These are phyloP conservation scores for Mesochorus sp. DNA, from an alignment of 2,888 invertebrate species.

Conservation along the genomic window DNA sequence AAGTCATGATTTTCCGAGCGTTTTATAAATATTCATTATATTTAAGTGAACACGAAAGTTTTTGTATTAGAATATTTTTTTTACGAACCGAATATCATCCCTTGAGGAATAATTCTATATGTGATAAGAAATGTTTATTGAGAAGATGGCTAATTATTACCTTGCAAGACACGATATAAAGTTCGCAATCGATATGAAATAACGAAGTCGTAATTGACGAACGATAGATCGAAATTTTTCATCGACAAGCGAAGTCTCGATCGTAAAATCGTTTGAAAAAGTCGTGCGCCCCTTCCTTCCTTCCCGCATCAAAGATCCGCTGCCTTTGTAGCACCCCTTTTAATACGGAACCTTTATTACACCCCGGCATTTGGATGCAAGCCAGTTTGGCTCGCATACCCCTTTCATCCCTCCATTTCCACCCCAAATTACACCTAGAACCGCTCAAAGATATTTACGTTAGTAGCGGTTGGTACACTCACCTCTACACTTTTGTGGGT, in stretches of 20 bases:
- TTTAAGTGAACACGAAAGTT: no score
- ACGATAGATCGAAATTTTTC: constrained; percentile 21
- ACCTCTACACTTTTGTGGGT: constrained; percentile 41
- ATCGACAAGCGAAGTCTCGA: neutral
- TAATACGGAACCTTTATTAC: constrained; percentile 69
- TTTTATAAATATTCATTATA: no score
- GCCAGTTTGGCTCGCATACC: constrained; percentile 62
- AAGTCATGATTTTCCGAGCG: no score
- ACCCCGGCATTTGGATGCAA: constrained; percentile 68
- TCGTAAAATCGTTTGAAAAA: neutral
- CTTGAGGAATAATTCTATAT: neutral
- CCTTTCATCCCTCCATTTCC: constrained; percentile 15
- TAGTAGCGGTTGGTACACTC: constrained; percentile 54
- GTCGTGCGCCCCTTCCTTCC: neutral
- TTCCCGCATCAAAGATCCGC: constrained; percentile 32
- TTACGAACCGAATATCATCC: no score
- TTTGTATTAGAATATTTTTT: neutral
- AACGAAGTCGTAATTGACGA: neutral
- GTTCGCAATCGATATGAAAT: neutral
- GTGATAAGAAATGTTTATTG: neutral
- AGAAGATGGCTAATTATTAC: neutral
- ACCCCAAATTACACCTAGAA: constrained; percentile 32
- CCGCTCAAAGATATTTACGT: constrained; percentile 64
- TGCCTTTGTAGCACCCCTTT: constrained; percentile 61
- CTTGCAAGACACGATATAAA: neutral